phyloP scores from a whole-genome alignment of 2,888 invertebrate genomes.

The Pelosia muscerda region DNA sequence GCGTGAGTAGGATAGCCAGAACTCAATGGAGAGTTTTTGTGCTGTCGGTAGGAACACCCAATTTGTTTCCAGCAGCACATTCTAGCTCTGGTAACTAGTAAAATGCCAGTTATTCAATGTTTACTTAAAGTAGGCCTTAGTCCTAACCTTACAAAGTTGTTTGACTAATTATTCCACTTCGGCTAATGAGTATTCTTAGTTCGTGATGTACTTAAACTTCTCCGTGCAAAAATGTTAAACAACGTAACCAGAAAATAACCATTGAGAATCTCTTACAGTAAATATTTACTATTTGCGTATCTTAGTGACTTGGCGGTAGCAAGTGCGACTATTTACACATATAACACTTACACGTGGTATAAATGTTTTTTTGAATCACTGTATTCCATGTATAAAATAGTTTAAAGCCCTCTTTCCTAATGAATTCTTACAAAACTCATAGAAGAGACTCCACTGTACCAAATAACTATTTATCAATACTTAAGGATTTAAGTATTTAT shows the following conservation, averaged over 20 bases:
- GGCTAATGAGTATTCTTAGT: conserved; percentile 45
- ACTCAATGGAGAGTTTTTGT: no score
- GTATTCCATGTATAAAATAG: no score
- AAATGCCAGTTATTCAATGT: neutral
- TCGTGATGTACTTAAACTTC: conserved; percentile 27
- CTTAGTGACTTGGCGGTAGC: neutral
- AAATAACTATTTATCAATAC: no score
- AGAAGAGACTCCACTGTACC: no score
- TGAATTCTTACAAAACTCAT: no score
- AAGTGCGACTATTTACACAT: neutral
- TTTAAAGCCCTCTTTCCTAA: no score
- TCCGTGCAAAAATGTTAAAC: conserved; percentile 33
- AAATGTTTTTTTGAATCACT: no score
- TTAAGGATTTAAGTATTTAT: no score
- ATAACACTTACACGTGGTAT: no score
- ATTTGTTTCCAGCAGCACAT: no score
- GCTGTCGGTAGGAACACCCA: no score
- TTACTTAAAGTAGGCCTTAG: conserved; percentile 6
- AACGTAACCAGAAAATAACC: conserved; percentile 7
- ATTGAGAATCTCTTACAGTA: conserved; percentile 20
- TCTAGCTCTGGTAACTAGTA: neutral
- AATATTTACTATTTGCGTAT: neutral
- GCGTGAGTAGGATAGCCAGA: no score
- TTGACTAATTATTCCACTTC: conserved; percentile 35
- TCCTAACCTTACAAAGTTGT: conserved; percentile 24